Conservation (phyloP, 2,797 vertebrate species). For the Trematomus bernacchii region DNA sequence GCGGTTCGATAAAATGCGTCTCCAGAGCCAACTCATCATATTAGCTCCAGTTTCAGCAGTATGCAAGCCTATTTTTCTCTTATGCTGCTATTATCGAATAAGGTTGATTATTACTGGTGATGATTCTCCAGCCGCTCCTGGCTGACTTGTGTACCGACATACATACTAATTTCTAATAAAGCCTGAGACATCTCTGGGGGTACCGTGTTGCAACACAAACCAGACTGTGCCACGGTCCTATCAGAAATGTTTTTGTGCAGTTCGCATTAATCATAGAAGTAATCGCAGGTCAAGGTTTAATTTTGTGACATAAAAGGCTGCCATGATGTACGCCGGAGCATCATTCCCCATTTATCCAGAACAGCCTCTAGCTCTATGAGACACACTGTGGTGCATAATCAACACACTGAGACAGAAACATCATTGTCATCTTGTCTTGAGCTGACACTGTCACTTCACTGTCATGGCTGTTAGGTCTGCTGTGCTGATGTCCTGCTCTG, state of each 20-base stretch:
- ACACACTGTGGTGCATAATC: conserved; percentile 69
- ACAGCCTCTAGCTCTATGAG: conserved; percentile 55
- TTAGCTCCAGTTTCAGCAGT: conserved; percentile 67
- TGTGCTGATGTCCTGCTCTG: conserved; percentile 79
- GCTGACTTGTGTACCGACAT: conserved; percentile 65
- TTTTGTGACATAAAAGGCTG: conserved; percentile 74
- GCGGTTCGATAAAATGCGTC: conserved; percentile 64
- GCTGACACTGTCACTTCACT: conserved; percentile 82
- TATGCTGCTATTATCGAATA: conserved; percentile 78
- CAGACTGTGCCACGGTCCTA: conserved; percentile 50
- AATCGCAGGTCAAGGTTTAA: conserved; percentile 79
- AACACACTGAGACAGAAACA: conserved; percentile 79
- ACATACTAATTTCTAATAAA: conserved; percentile 81
- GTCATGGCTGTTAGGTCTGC: conserved; percentile 82
- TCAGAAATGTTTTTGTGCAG: conserved; percentile 69
- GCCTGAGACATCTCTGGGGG: conserved; percentile 71
- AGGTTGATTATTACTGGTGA: conserved; percentile 77
- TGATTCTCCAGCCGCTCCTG: conserved; percentile 71
- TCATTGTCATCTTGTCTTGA: conserved; percentile 80
- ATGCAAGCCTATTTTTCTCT: conserved; percentile 76
- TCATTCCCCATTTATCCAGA: conserved; percentile 69
- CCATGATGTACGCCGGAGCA: conserved; percentile 59
- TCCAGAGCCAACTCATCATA: conserved; percentile 72
- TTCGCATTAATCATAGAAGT: conserved; percentile 74
- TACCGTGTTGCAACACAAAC: conserved; percentile 64